These are phyloP conservation scores for Chaetophractus vellerosus DNA, from an alignment of 2,797 vertebrate genomes.

Conservation along the genomic window DNA sequence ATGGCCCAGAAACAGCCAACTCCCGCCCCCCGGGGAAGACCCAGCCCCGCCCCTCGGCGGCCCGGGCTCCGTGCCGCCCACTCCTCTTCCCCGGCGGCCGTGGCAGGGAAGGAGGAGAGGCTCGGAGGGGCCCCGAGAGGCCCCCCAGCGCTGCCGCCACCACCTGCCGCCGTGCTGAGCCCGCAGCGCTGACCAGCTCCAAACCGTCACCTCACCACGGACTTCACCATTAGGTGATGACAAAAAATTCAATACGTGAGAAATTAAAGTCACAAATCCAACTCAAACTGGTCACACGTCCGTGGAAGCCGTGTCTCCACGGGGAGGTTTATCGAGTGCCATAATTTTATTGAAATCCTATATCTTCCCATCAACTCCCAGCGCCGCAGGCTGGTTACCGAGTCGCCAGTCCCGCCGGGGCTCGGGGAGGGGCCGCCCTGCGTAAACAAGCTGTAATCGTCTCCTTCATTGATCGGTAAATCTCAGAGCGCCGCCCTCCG, in stretches of 20 bases:
- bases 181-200: not conserved
- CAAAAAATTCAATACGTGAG: conserved; percentile 90
- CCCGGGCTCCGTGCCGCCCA: no score
- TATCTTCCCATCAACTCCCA: conserved; percentile 92
- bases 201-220: conserved; percentile 19
- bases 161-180: no score
- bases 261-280: conserved; percentile 93
- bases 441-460: conserved; percentile 90
- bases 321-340: conserved; percentile 91
- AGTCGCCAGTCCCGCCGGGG: conserved; percentile 86
- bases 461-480: conserved; percentile 90
- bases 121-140: no score
- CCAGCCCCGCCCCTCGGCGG: no score
- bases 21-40: no score
- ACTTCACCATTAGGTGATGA: conserved; percentile 87
- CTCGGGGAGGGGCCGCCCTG: conserved; percentile 73
- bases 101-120: no score
- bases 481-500: conserved; percentile 86
- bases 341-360: conserved; percentile 93
- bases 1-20: no score
- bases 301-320: conserved; percentile 89
- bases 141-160: no score
- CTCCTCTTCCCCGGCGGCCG: no score
- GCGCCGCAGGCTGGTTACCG: conserved; percentile 86
- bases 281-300: conserved; percentile 87